phyloP scores from a whole-genome alignment of 2,113 vertebrate genomes.

The Ailurus styani region DNA sequence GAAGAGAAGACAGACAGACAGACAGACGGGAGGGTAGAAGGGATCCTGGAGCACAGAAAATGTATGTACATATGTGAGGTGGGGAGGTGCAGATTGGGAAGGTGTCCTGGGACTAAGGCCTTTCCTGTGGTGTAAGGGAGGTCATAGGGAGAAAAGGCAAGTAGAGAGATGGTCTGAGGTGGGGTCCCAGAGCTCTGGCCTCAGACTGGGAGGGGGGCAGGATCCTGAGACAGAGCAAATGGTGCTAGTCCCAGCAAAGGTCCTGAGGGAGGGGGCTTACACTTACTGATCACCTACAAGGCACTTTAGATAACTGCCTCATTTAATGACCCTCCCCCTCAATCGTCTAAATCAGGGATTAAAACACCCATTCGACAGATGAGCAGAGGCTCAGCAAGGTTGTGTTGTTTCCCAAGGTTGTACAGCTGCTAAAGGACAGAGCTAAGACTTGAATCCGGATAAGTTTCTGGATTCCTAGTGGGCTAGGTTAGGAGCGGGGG shows the following conservation, averaged over 20 bases:
- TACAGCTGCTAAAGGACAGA: background rate
- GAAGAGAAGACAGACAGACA: background rate
- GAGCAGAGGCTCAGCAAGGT: background rate
- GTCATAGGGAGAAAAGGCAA: background rate
- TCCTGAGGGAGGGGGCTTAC: background rate
- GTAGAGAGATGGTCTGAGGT: background rate
- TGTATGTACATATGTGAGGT: background rate
- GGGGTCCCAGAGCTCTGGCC: background rate
- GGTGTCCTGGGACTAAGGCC: background rate
- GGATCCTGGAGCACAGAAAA: background rate
- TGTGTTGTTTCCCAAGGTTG: background rate
- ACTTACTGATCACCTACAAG: background rate
- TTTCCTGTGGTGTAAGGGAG: background rate
- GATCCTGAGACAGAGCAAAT: background rate
- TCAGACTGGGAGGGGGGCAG: background rate
- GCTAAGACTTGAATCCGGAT: background rate
- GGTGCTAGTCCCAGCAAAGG: background rate
- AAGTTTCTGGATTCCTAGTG: background rate
- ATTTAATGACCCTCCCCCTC: background rate
- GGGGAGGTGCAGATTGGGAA: background rate
- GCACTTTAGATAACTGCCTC: background rate
- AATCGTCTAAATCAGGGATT: background rate
- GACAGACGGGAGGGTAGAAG: background rate
- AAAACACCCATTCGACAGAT: conserved; percentile 33
- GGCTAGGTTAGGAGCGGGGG: background rate